phyloP scores from a whole-genome alignment of 2,113 vertebrate genomes.

The Calcarius ornatus region DNA sequence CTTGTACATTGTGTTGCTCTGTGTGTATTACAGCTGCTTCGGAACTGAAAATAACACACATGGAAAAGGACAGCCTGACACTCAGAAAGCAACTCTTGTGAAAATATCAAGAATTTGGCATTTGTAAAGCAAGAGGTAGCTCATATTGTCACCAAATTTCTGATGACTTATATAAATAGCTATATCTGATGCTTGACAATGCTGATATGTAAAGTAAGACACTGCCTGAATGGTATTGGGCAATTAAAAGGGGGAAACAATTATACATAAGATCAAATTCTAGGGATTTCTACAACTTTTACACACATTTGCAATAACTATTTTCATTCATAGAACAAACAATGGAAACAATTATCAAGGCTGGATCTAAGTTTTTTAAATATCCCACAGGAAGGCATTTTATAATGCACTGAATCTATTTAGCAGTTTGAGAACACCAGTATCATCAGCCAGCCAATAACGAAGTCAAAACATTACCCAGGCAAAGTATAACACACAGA shows the following conservation, averaged over 20 bases:
- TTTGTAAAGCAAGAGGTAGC: not conserved
- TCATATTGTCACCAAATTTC: not conserved
- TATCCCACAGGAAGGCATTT: conserved; percentile 16
- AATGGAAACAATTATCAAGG: not conserved
- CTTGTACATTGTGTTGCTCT: not conserved
- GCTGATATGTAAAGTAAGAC: not conserved
- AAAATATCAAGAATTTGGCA: not conserved
- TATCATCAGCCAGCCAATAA: conserved; percentile 12
- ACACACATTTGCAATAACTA: not conserved
- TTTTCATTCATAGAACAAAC: conserved; percentile 10
- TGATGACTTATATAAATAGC: not conserved
- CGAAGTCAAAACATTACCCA: not conserved
- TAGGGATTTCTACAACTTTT: not conserved
- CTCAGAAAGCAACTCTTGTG: not conserved
- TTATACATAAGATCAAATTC: not conserved
- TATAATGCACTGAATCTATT: not conserved
- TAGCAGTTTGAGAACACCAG: not conserved
- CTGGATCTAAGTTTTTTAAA: not conserved
- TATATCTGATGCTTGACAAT: not conserved
- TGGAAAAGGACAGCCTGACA: not conserved
- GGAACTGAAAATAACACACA: not conserved
- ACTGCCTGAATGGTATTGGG: not conserved
- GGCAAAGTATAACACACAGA: not conserved
- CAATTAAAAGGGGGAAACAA: not conserved
- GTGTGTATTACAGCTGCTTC: not conserved